Conservation (phyloP, 2,797 vertebrate species). For the Alectoris magna region DNA sequence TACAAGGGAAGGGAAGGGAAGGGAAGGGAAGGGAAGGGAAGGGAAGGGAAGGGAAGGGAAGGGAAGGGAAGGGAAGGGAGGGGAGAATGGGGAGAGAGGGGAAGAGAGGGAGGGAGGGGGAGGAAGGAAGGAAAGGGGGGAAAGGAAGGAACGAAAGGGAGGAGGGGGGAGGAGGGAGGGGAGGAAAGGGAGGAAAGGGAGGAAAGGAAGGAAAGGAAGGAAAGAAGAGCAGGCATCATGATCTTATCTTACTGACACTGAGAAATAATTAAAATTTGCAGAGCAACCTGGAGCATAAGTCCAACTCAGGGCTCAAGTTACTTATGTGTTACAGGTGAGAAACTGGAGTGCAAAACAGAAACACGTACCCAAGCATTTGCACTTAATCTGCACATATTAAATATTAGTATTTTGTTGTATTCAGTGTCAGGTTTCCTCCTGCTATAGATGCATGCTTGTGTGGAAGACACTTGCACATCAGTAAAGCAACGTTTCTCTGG, state of each 20-base stretch:
- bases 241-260: background rate
- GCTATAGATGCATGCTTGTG: background rate
- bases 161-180: too few species aligned
- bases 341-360: conserved; percentile 30
- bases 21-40: too few species aligned
- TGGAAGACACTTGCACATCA: background rate
- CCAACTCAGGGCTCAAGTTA: background rate
- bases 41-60: background rate
- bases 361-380: conserved; percentile 1
- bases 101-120: too few species aligned
- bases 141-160: background rate
- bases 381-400: conserved; percentile 14
- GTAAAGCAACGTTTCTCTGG: conserved; percentile 47
- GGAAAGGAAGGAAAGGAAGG: background rate
- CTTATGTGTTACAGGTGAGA: background rate
- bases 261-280: background rate
- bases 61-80: background rate
- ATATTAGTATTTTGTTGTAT: conserved; percentile 48
- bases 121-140: background rate
- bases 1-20: too few species aligned
- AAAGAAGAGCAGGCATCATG: background rate
- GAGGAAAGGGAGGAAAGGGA: background rate
- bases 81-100: too few species aligned
- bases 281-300: background rate
- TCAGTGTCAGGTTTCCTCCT: background rate